Base-by-base conservation (phyloP, 2,888 invertebrate genomes). In the Sinhomidia bicolor region DNA sequence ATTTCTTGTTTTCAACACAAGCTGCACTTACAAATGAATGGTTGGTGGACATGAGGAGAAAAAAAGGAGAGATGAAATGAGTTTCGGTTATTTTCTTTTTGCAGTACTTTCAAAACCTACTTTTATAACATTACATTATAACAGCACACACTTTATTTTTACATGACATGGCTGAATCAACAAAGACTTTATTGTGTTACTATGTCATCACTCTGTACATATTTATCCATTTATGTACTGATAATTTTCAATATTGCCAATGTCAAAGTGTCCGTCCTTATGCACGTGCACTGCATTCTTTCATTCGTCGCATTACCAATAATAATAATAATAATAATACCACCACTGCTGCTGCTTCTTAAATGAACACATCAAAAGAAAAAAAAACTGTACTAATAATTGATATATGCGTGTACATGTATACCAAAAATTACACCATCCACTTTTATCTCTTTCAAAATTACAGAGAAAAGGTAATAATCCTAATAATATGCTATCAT, bases 371-470 rank as follows among this genome's bases (percentile, higher is more conserved):
- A 36, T 54, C 29, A 17, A 78, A 32, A 36, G n/a, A n/a, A n/a
- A n/a, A n/a, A n/a, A n/a, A 57, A 78, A 74, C 5, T n/a, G 47
- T 26, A 74, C 44, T 74, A 74, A 60, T 80, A 32, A 80, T 62
- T 62, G 41, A 26, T 62, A 62, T n/a, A 23, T 44, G 20, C 62
- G 23, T 20, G 60, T 44, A 14, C 80, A 60, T 80, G n/a, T n/a
- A n/a, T n/a, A n/a, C n/a, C n/a, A n/a, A n/a, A n/a, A 80, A 80
- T 80, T 80, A 80, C 80, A 60, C 80, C 10, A 36, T 23, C 44
- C 62, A 57, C 36, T 26, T 57, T 29, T 74, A 51, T 74, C 20
- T 68, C 41, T 68, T 68, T 71, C 41, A 26, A 74, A 74, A 47
- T 47, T 51, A 74, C 74, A 74, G 47, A 74, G 14, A 71, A 68